A percentile compares a stretch with the other conserved stretches of the same genome.
These are phyloP conservation scores for Apostichopus parvimensis DNA, from an alignment of 35 echinoderm and acorn worm species.

Conservation along the genomic window DNA sequence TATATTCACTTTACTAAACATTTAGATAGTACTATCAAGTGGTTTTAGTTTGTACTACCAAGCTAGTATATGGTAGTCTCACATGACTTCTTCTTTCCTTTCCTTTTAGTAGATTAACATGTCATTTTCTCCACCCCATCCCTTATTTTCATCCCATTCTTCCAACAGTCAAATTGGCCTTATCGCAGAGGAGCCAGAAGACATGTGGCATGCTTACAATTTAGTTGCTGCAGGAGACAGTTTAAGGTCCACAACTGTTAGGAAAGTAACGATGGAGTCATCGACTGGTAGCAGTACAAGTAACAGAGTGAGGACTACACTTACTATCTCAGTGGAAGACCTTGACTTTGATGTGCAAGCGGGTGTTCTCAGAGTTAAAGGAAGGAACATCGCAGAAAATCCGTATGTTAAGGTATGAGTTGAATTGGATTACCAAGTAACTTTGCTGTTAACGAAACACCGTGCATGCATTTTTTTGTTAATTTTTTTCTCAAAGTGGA, in stretches of 20 bases:
- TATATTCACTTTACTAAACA: background rate
- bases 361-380: constrained; percentile 97
- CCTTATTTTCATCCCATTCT: too few species aligned
- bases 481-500: too few species aligned
- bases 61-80: background rate
- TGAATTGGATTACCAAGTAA: too few species aligned
- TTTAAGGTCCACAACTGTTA: constrained; percentile 88
- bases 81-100: background rate
- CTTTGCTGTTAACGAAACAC: too few species aligned
- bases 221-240: constrained; percentile 85
- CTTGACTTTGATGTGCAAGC: constrained; percentile 96
- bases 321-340: constrained; percentile 95
- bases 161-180: constrained; percentile 82
- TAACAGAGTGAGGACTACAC: constrained; percentile 86
- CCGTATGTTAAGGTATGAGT: constrained; percentile 86
- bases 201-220: constrained; percentile 99
- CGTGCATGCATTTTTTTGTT: too few species aligned
- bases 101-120: too few species aligned
- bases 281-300: constrained; percentile 96
- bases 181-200: constrained; percentile 93
- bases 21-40: background rate
- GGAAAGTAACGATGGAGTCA: constrained; percentile 93
- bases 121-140: too few species aligned
- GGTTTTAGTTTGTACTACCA: background rate
- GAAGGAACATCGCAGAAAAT: constrained; percentile 96